Conservation (phyloP, 2,797 vertebrate genomes). For the Pseudomugil gertrudae region DNA sequence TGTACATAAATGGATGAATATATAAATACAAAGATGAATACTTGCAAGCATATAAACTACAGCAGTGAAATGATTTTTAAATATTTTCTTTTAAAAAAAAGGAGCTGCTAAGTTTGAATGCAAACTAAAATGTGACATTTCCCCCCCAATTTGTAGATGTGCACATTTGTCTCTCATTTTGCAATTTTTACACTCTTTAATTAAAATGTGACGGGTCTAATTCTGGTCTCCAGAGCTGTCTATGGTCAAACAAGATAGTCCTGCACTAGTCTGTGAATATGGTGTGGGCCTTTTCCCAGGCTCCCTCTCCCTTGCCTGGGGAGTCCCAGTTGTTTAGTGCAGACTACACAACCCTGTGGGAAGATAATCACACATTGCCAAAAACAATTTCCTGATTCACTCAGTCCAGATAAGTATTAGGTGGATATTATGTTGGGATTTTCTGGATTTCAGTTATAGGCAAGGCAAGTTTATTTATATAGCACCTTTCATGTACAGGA, state of each 20-base stretch:
- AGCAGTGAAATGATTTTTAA: neutral
- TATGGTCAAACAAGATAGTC: slow-evolving; percentile 38
- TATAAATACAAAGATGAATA: neutral
- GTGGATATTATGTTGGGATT: slow-evolving; percentile 52
- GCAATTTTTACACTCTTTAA: neutral
- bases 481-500: too few relatives aligned
- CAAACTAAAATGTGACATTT: neutral
- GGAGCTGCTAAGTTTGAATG: neutral
- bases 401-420: slow-evolving; percentile 47
- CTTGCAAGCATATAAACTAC: neutral
- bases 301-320: slow-evolving; percentile 46
- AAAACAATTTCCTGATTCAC: slow-evolving; percentile 67
- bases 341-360: slow-evolving; percentile 46
- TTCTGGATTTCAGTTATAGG: slow-evolving; percentile 31
- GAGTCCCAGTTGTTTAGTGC: slow-evolving; percentile 53
- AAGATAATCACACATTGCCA: slow-evolving; percentile 52
- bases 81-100: neutral
- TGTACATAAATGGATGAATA: neutral
- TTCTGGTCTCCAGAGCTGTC: slow-evolving; percentile 13
- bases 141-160: neutral
- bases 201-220: slow-evolving; percentile 1
- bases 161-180: neutral
- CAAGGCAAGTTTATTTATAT: too few relatives aligned
- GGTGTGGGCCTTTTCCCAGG: slow-evolving; percentile 63
- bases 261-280: slow-evolving; percentile 46